A percentile compares a stretch with the other conserved stretches of the same genome.
Conservation (phyloP, 2,797 vertebrate species). For the Macrochelys suwanniensis region DNA sequence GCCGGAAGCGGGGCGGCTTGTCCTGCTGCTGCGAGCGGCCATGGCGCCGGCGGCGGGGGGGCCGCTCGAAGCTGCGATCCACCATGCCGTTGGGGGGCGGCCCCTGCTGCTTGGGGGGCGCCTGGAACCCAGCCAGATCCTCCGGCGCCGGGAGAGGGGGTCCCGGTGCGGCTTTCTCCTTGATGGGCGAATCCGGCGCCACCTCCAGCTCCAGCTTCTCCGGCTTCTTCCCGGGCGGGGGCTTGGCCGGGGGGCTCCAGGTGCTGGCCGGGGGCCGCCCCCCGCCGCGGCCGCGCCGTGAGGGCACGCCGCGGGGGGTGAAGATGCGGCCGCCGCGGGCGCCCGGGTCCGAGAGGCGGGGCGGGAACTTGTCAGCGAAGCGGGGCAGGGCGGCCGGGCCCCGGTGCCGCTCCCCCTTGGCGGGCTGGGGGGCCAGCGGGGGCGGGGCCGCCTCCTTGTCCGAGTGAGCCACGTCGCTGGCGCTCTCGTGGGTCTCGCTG, state of each 20-base stretch:
- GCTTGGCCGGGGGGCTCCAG: constrained; percentile 70
- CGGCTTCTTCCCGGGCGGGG: constrained; percentile 64
- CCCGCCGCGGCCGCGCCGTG: constrained; percentile 90
- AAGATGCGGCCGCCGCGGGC: constrained; percentile 86
- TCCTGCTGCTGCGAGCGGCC: constrained; percentile 95
- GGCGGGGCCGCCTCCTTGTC: constrained; percentile 87
- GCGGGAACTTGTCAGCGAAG: constrained; percentile 49
- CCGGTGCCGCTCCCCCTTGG: neutral
- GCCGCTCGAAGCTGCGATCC: constrained; percentile 85
- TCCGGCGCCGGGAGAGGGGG: constrained; percentile 40
- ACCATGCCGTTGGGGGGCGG: constrained; percentile 52
- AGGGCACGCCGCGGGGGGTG: constrained; percentile 94
- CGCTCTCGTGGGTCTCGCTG: constrained; percentile 89
- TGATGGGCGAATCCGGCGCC: constrained; percentile 26
- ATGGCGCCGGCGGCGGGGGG: constrained; percentile 88
- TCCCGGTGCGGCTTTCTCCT: constrained; percentile 76
- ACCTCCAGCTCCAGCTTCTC: constrained; percentile 21
- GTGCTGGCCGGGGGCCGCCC: constrained; percentile 70
- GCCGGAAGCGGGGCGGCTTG: constrained; percentile 93
- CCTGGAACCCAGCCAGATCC: constrained; percentile 20
- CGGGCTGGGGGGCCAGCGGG: constrained; percentile 52
- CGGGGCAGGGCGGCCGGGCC: constrained; percentile 32
- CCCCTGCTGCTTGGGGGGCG: constrained; percentile 56
- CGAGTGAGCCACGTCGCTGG: constrained; percentile 87
- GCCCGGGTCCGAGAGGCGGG: constrained; percentile 57